phyloP scores from a whole-genome alignment of 35 echinoderm and acorn worm species.

The Patiria miniata region DNA sequence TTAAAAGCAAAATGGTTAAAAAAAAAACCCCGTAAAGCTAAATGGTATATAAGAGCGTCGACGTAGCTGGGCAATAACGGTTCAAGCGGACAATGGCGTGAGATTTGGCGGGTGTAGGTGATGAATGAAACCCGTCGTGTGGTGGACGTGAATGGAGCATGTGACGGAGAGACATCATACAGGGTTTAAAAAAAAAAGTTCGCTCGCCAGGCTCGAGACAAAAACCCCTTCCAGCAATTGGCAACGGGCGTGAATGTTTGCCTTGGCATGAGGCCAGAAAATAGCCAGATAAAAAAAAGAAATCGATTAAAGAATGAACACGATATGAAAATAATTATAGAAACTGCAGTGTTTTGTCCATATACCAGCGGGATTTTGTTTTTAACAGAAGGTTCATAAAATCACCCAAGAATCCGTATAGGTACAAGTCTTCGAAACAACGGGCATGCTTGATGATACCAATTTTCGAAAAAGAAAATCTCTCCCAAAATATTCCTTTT shows the following conservation, averaged over 20 bases:
- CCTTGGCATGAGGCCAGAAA: not conserved
- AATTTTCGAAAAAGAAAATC: too few relatives aligned
- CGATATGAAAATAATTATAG: too few relatives aligned
- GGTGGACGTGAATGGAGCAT: not conserved
- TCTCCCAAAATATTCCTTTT: too few relatives aligned
- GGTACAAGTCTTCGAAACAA: too few relatives aligned
- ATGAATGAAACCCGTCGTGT: conserved; percentile 5
- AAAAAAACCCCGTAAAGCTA: not conserved
- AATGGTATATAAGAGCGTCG: not conserved
- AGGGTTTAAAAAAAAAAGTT: not conserved
- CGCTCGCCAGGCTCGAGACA: not conserved
- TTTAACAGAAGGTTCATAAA: too few relatives aligned
- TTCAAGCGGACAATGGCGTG: conserved; percentile 10
- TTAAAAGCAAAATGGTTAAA: not conserved
- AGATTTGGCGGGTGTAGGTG: not conserved
- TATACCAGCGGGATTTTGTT: too few relatives aligned
- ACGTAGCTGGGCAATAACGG: not conserved
- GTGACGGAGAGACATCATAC: not conserved
- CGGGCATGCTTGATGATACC: too few relatives aligned
- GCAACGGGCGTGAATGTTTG: not conserved
- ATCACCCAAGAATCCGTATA: too few relatives aligned
- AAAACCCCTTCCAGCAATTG: not conserved
- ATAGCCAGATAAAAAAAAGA: too few relatives aligned
- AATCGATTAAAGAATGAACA: too few relatives aligned
- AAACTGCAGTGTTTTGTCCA: too few relatives aligned